Evolutionary conservation across 53 echinoderm and acorn worm species (phyloP).

Genomic region (Henricia sp.): DNA sequence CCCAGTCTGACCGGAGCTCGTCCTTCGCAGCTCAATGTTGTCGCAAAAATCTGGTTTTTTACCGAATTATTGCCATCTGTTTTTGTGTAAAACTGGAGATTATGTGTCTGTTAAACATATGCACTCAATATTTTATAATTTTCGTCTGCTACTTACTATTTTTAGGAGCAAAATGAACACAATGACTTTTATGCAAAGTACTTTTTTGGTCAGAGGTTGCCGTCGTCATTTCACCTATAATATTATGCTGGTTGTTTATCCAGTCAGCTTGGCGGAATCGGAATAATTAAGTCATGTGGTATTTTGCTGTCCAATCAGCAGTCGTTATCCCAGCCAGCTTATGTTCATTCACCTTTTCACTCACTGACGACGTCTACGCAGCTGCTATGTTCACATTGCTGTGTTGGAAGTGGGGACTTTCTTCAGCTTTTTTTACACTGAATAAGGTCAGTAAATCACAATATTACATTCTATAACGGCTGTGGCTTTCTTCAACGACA

Average conservation of each 20-base stretch:
- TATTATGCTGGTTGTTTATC: conserved; percentile 20
- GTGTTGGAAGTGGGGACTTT: too few relatives aligned
- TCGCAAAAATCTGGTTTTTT: conserved; percentile 15
- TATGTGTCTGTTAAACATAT: not conserved
- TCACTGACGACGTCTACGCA: conserved; percentile 4
- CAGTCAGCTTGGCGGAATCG: conserved; percentile 58
- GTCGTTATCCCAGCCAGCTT: conserved; percentile 48
- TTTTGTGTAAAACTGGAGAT: not conserved
- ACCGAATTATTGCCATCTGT: not conserved
- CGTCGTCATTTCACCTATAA: conserved; percentile 38
- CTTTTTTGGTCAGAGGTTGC: conserved; percentile 55
- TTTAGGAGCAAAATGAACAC: conserved; percentile 39
- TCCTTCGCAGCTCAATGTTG: not conserved
- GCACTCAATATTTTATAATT: conserved; percentile 34
- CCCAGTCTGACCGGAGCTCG: conserved; percentile 56
- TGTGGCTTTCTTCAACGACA: too few relatives aligned
- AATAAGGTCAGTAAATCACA: too few relatives aligned
- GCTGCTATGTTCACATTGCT: too few relatives aligned
- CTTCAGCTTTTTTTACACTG: too few relatives aligned
- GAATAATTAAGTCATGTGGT: conserved; percentile 67
- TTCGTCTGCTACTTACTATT: not conserved
- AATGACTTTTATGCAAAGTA: conserved; percentile 72
- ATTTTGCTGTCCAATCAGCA: conserved; percentile 71
- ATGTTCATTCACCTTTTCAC: conserved; percentile 98
- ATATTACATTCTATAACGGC: too few relatives aligned